A percentile compares a stretch with the other conserved stretches of the same genome.
Conservation (phyloP, 2,113 vertebrate genomes). For the Crotalus helleri region DNA sequence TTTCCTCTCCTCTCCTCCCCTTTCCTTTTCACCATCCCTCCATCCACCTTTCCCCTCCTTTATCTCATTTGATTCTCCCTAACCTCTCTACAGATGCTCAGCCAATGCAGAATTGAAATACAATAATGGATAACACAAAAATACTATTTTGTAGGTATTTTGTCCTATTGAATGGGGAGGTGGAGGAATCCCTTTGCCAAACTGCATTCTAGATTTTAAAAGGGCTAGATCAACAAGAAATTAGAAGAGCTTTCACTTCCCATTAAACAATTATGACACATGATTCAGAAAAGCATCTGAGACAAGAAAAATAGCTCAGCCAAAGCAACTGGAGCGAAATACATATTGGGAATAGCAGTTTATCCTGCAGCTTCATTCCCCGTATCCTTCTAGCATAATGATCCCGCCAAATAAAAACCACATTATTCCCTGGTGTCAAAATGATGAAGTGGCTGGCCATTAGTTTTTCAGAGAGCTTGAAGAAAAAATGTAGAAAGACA, state of each 20-base stretch:
- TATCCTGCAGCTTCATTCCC: neutral
- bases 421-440: neutral
- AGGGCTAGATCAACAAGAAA: neutral
- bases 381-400: neutral
- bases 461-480: neutral
- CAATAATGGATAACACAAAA: neutral
- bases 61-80: neutral
- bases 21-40: neutral
- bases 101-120: neutral
- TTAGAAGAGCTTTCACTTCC: neutral
- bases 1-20: too few species aligned
- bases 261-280: neutral
- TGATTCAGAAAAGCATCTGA: neutral
- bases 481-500: neutral
- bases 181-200: neutral
- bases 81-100: neutral
- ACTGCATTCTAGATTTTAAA: neutral
- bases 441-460: slow-evolving; percentile 9
- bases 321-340: slow-evolving; percentile 10
- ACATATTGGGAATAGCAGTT: slow-evolving; percentile 15
- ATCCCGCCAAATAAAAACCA: slow-evolving; percentile 1
- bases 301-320: neutral
- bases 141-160: neutral
- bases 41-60: neutral
- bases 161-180: neutral